phyloP scores from a whole-genome alignment of 2,888 invertebrate genomes.

The Melinaea menophilus region DNA sequence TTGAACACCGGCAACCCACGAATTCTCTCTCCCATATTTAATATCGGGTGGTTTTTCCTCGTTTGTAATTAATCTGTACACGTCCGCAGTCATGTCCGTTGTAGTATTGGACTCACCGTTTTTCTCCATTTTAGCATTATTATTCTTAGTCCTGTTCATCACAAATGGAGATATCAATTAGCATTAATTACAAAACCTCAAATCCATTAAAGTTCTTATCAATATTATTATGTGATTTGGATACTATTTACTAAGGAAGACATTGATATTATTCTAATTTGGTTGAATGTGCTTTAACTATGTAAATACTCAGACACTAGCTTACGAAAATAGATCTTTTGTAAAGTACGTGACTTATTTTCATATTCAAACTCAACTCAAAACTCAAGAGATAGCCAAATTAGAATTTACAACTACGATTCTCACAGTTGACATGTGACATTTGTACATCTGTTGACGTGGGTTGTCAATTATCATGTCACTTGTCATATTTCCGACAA shows the following conservation, averaged over 20 bases:
- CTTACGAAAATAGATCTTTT: constrained; percentile 1
- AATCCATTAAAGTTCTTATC: constrained; percentile 21
- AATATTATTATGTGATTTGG: constrained; percentile 1
- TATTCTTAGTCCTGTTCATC: constrained; percentile 72
- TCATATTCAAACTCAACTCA: not conserved
- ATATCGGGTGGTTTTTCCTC: constrained; percentile 65
- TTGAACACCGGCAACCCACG: constrained; percentile 85
- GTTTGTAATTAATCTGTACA: constrained; percentile 54
- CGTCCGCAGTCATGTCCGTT: constrained; percentile 44
- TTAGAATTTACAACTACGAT: not conserved
- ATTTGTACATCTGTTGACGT: too few species aligned
- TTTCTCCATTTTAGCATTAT: constrained; percentile 56
- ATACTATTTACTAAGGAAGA: not conserved
- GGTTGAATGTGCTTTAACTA: not conserved
- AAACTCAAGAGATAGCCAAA: not conserved
- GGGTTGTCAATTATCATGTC: too few species aligned
- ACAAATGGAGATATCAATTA: constrained; percentile 39
- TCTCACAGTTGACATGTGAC: not conserved
- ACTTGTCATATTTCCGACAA: too few species aligned
- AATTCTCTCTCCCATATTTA: constrained; percentile 72
- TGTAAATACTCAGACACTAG: not conserved
- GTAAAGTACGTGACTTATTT: not conserved
- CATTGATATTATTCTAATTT: not conserved
- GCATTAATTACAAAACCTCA: constrained; percentile 26
- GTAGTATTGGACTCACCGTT: constrained; percentile 45